Evolutionary conservation across 2,888 invertebrate genomes (phyloP).

Genomic region (Clivina fossor): DNA sequence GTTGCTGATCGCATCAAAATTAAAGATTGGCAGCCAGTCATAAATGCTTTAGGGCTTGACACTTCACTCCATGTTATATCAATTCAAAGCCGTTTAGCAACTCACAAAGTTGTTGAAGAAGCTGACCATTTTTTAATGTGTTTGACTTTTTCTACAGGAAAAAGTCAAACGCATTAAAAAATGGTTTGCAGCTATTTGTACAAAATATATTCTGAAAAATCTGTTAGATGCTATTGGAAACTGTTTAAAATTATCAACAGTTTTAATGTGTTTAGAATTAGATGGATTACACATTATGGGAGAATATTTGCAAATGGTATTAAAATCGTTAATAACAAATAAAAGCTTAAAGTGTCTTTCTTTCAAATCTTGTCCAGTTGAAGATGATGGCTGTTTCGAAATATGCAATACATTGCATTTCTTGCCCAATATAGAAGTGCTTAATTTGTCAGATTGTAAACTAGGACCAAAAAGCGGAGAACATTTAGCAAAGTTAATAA

Average conservation of each 20-base stretch:
- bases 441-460: constrained; percentile 71
- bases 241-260: constrained; percentile 64
- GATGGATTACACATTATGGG: constrained; percentile 72
- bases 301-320: constrained; percentile 59
- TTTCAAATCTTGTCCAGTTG: constrained; percentile 68
- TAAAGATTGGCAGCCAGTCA: constrained; percentile 74
- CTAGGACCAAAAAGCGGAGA: constrained; percentile 65
- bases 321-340: constrained; percentile 63
- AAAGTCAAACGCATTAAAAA: constrained; percentile 62
- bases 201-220: constrained; percentile 69
- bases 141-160: constrained; percentile 59
- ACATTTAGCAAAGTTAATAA: constrained; percentile 66
- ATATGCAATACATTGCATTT: constrained; percentile 69
- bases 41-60: constrained; percentile 72
- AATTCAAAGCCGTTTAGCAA: constrained; percentile 58
- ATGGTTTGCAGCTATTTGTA: constrained; percentile 57
- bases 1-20: constrained; percentile 74
- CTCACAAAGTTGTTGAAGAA: constrained; percentile 49
- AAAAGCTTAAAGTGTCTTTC: constrained; percentile 67
- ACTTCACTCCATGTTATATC: constrained; percentile 69
- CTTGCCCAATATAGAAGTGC: constrained; percentile 65
- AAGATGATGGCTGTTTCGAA: constrained; percentile 71
- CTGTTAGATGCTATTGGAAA: constrained; percentile 66
- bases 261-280: constrained; percentile 63
- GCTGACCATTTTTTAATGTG: no score